Evolutionary conservation across 1,140 invertebrate genomes (phyloP), one percentile per base, ranked within the genome.

Genomic region (Drosophila virilis): DNA sequence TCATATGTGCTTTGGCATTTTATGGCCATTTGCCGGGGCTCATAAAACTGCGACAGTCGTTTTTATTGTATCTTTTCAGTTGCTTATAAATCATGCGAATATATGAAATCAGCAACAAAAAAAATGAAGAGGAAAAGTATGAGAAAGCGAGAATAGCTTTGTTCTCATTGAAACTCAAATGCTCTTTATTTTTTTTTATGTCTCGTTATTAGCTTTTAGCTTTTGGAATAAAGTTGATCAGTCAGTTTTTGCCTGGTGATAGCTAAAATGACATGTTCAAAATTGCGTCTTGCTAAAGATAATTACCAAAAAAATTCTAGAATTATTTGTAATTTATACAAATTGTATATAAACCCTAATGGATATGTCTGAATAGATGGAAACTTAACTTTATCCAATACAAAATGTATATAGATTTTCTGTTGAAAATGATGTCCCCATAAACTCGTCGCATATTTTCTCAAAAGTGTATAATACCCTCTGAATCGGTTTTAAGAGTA

Each of bases 1-100:
- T 88, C 83, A 80, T 89, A 88, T 88, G 80, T 83, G 83, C 76
- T 38, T 50, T 68, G 83, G 78, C 79, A 80, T 88, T 88, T 88
- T 80, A 88, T 88, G 76, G 83, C 79, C 83, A 83, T 86, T 86
- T 88, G 75, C 65, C 51, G 67, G 62, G 73, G 59, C 80, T 71
- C 82, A 88, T 83, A 86, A 85, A 84, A 46, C 61, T 85, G 81
- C 69, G 81, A 85, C 81, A 84, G 84, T 84, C 68, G 72, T 82
- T 85, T 86, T 86, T 88, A 88, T 86, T 88, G 83, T 80, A 55
- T 69, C 64, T 45, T 69, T 48, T n/a, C 33, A 62, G 35, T 73
- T 77, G 72, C 70, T 69, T 73, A 79, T 88, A 88, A 89, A 88
- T 88, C 83, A 89, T 89, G 72, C 79, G 76, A 86, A 86, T 70